A percentile compares a stretch with the other conserved stretches of the same genome.
phyloP scores from a whole-genome alignment of 2,797 vertebrate genomes.

The Vespertilio murinus region DNA sequence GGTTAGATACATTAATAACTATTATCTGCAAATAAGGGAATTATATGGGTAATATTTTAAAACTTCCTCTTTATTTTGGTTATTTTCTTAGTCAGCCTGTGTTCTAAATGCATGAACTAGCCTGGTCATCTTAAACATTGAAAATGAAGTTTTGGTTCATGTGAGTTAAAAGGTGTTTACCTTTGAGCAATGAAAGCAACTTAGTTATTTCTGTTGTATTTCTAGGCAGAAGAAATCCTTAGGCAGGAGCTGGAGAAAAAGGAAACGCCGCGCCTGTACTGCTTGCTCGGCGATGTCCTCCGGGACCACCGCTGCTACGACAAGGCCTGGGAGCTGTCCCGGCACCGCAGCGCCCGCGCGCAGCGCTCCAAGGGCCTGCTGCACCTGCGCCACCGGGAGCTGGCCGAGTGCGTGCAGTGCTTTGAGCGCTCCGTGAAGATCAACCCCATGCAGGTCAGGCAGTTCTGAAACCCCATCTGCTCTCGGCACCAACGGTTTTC shows the following conservation, averaged over 20 bases:
- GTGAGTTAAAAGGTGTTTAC: not conserved
- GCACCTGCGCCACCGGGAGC: slow-evolving; percentile 90
- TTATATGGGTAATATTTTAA: slow-evolving; percentile 23
- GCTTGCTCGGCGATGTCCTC: slow-evolving; percentile 94
- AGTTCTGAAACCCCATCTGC: not conserved
- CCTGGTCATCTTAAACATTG: not conserved
- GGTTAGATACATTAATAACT: not conserved
- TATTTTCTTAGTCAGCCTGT: not conserved
- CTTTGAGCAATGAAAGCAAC: not conserved
- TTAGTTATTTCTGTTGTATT: slow-evolving; percentile 59
- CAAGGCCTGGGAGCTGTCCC: slow-evolving; percentile 94
- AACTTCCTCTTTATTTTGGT: slow-evolving; percentile 32
- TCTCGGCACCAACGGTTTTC: not conserved
- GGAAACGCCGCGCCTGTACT: slow-evolving; percentile 92
- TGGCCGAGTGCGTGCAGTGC: slow-evolving; percentile 91
- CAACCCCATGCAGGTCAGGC: slow-evolving; percentile 93
- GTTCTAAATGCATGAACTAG: not conserved
- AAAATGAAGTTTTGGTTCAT: not conserved
- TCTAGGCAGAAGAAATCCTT: slow-evolving; percentile 94
- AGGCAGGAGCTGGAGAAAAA: slow-evolving; percentile 92
- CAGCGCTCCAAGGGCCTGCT: slow-evolving; percentile 96
- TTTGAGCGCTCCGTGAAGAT: slow-evolving; percentile 92
- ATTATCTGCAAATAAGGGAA: not conserved
- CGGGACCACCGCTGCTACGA: slow-evolving; percentile 93
- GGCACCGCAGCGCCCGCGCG: slow-evolving; percentile 90